A percentile compares a stretch with the other conserved stretches of the same genome.
Conservation (phyloP, 2,888 invertebrate genomes). For the Harmothoe impar region DNA sequence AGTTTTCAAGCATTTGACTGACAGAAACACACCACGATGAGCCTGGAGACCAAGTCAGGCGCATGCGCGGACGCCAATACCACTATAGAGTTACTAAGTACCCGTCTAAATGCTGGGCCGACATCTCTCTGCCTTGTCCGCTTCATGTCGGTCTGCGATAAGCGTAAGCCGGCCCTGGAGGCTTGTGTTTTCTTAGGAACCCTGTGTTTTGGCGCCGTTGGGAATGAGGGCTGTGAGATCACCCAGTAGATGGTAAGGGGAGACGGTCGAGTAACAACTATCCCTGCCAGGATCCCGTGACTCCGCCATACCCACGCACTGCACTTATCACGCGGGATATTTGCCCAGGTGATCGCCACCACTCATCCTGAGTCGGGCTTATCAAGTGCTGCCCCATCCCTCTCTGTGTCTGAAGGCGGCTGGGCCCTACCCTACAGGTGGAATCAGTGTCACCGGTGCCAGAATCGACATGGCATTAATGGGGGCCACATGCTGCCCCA, state of each 20-base stretch:
- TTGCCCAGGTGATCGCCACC: constrained; percentile 9
- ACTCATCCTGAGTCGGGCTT: background rate
- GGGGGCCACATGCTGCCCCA: constrained; percentile 12
- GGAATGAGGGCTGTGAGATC: constrained; percentile 45
- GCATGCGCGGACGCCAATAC: constrained; percentile 1
- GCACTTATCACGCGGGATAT: constrained; percentile 4
- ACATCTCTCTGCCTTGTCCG: background rate
- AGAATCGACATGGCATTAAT: constrained; percentile 39
- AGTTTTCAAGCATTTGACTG: background rate
- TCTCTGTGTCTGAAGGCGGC: no score
- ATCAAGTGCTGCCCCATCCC: background rate
- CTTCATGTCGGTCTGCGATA: background rate
- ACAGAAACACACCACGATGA: background rate
- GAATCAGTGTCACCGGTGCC: constrained; percentile 13
- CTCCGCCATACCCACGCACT: background rate
- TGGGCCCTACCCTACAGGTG: background rate
- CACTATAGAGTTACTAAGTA: constrained; percentile 22
- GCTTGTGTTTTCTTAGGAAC: constrained; percentile 4
- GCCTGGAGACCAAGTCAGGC: background rate
- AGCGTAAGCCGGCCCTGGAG: constrained; percentile 17
- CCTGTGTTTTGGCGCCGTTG: background rate
- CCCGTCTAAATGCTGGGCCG: background rate
- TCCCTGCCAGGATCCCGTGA: background rate
- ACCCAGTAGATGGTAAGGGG: constrained; percentile 40
- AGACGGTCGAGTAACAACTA: constrained; percentile 52